A percentile compares a stretch with the other conserved stretches of the same genome.
These are phyloP conservation scores for Ophion ventricosus DNA, from an alignment of 2,888 invertebrate species.

Conservation along the genomic window DNA sequence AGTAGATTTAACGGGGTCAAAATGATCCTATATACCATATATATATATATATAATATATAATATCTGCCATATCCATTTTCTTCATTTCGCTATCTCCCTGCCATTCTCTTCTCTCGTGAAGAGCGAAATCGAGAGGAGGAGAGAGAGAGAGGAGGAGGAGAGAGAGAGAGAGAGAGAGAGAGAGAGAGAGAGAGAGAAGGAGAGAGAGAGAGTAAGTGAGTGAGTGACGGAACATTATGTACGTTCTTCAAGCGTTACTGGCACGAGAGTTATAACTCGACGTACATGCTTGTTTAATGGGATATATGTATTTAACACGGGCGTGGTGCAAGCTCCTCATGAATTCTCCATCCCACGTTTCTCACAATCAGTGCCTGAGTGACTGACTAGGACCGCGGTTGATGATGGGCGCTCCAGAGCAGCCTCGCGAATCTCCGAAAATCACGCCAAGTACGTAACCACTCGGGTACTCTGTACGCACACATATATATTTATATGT, in stretches of 20 bases:
- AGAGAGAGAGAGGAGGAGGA: constrained; percentile 1
- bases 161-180: no score
- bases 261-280: constrained; percentile 38
- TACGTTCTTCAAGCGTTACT: constrained; percentile 17
- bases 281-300: constrained; percentile 29
- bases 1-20: background rate
- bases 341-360: constrained; percentile 56
- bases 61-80: constrained; percentile 34
- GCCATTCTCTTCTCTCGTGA: background rate
- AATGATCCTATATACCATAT: background rate
- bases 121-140: background rate
- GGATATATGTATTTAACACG: constrained; percentile 58
- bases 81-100: constrained; percentile 35
- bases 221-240: constrained; percentile 21
- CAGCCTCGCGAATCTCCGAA: constrained; percentile 54
- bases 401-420: constrained; percentile 15
- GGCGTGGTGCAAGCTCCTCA: constrained; percentile 42
- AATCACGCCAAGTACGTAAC: constrained; percentile 60
- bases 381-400: constrained; percentile 17
- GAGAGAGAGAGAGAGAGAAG: background rate
- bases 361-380: constrained; percentile 30
- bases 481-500: constrained; percentile 1
- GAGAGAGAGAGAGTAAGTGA: background rate
- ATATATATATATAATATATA: background rate
- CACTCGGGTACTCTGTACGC: constrained; percentile 4